Percentiles rank a stretch among this genome's conserved stretches.
Evolutionary conservation across 2,888 invertebrate genomes (phyloP).

Genomic region (Ernsta delagoae): DNA sequence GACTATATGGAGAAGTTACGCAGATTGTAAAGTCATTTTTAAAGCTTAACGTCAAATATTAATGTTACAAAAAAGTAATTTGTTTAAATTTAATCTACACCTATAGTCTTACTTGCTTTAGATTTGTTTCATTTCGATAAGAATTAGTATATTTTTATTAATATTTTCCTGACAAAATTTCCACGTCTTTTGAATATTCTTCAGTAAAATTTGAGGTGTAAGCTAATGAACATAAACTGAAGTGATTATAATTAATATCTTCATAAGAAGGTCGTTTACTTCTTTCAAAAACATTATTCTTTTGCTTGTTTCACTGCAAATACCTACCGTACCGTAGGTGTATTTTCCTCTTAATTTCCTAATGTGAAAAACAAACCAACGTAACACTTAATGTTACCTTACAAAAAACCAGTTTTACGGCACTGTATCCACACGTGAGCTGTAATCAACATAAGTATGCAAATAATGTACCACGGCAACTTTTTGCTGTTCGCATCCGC

Average conservation of each 20-base stretch:
- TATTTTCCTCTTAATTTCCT: constrained; percentile 18
- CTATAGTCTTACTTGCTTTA: too few relatives aligned
- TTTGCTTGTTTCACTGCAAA: neutral
- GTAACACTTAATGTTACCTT: constrained; percentile 9
- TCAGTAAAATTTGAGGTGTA: too few relatives aligned
- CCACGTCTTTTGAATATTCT: too few relatives aligned
- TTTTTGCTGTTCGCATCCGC: constrained; percentile 38
- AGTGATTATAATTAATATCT: too few relatives aligned
- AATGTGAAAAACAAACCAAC: constrained; percentile 10
- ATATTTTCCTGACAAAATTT: too few relatives aligned
- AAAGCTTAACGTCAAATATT: neutral
- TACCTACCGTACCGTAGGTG: neutral
- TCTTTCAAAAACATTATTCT: neutral
- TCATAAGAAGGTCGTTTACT: too few relatives aligned
- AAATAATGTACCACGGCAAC: constrained; percentile 35
- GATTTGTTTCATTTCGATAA: too few relatives aligned
- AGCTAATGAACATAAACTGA: too few relatives aligned
- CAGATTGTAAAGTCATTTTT: neutral
- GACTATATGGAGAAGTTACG: neutral
- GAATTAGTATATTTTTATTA: too few relatives aligned
- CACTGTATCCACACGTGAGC: constrained; percentile 21
- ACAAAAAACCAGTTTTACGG: constrained; percentile 27
- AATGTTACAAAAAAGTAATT: neutral
- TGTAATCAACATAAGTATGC: constrained; percentile 36
- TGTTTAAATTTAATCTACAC: neutral